Base-by-base conservation (phyloP, 2,888 invertebrate genomes). In the Plusia festucae region DNA sequence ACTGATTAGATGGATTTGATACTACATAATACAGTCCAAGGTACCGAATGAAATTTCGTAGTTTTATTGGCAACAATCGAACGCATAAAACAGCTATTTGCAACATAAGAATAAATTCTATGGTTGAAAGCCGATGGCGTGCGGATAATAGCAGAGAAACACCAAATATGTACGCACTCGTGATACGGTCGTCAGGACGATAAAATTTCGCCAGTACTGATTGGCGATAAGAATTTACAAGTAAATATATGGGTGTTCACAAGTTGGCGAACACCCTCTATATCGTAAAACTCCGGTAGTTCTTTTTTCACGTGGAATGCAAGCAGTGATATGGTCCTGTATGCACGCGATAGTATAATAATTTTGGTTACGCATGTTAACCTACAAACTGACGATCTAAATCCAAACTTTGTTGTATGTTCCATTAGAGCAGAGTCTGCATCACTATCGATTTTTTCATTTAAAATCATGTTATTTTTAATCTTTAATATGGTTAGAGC, bases 161-260 rank as follows among this genome's bases (percentile, higher is more conserved):
- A 57, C 11, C n/a, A 70, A 73, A 66, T 58, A 74, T 75, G 76
- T 70, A 74, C 68, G 60, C 67, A 66, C 66, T 61, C 60, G 58
- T 70, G 62, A 66, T 68, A 51, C 18, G 64, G 70, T 63, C 58
- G 63, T 60, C 16, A 32, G 57, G 60, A 70, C 70, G 62, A 79
- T 83, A 84, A 85, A 84, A 69, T 79, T 81, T 78, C 83, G 72
- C 82, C 75, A 72, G 59, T 61, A 70, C 54, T 78, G 77, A 81
- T 77, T 71, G 73, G 54, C 72, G 84, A 86, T 85, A 84, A 85
- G 75, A 73, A 78, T 79, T 83, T 81, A 79, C 80, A 79, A 79
- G 76, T 73, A 81, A 84, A 83, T 79, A 82, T 81, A 77, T 71
- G 71, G 44, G 64, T 70, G 73, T 77, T 77, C 69, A 70, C 71